Evolutionary conservation across 1,140 invertebrate genomes (phyloP).

Genomic region (Saccostrea echinata): DNA sequence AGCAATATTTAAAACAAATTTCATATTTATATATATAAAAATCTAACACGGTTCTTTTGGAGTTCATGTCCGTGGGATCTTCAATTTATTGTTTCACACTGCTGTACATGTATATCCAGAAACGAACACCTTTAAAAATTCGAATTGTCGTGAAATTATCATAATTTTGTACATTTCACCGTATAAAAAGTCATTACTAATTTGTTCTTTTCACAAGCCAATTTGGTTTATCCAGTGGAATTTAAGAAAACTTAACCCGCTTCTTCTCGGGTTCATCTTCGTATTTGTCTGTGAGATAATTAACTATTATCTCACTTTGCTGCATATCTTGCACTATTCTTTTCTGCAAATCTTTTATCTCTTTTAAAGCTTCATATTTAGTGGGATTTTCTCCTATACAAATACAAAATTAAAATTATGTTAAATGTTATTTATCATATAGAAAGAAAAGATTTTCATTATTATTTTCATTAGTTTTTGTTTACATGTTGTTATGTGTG

Average conservation of each 20-base stretch:
- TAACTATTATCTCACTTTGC: constrained; percentile 10
- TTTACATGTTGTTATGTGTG: background rate
- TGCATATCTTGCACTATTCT: background rate
- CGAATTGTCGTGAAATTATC: no score
- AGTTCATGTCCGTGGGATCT: background rate
- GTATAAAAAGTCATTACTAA: background rate
- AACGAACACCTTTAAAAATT: background rate
- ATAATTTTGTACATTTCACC: no score
- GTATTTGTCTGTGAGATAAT: constrained; percentile 15
- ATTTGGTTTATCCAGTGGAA: background rate
- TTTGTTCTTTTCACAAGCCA: constrained; percentile 10
- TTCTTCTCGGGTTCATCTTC: constrained; percentile 5
- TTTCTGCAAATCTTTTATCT: background rate
- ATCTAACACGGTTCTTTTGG: background rate
- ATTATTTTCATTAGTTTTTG: constrained; percentile 5
- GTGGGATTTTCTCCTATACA: constrained; percentile 18
- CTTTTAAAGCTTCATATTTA: background rate
- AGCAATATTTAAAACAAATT: background rate
- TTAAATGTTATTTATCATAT: background rate
- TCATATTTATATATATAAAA: background rate
- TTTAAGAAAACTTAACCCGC: constrained; percentile 2
- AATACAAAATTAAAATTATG: constrained; percentile 35
- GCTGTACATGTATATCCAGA: background rate
- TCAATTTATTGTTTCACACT: background rate
- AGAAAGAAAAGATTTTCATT: background rate